These are phyloP conservation scores for Cephonodes hylas DNA, from an alignment of 2,888 invertebrate genomes.

Conservation along the genomic window DNA sequence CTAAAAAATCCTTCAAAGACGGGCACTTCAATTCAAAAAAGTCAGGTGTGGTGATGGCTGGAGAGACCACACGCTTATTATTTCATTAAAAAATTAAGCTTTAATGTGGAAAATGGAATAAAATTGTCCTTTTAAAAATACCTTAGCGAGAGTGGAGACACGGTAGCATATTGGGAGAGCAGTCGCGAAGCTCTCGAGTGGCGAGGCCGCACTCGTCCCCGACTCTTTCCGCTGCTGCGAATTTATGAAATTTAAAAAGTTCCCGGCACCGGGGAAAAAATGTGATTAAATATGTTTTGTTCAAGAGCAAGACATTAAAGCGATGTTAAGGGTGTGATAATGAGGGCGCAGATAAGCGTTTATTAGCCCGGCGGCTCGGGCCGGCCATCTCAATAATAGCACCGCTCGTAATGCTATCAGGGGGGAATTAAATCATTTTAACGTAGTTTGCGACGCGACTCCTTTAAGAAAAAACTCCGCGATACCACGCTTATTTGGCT, in stretches of 20 bases:
- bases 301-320: conserved; percentile 81
- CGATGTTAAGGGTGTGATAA: conserved; percentile 82
- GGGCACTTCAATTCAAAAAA: too few species aligned
- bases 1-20: too few species aligned
- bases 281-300: conserved; percentile 83
- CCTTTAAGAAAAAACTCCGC: conserved; percentile 64
- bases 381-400: conserved; percentile 67
- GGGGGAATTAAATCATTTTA: conserved; percentile 80
- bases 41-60: too few species aligned
- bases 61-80: too few species aligned
- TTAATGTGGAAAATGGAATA: neutral
- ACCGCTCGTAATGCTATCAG: conserved; percentile 67
- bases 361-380: conserved; percentile 71
- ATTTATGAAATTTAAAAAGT: conserved; percentile 78
- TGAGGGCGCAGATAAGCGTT: conserved; percentile 81
- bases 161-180: neutral
- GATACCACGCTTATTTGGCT: conserved; percentile 61
- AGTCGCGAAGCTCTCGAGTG: neutral
- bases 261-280: conserved; percentile 67
- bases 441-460: conserved; percentile 69
- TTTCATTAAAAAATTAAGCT: too few species aligned
- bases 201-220: conserved; percentile 27
- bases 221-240: conserved; percentile 33
- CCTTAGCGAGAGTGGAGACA: neutral
- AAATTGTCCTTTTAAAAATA: neutral